A percentile compares a stretch with the other conserved stretches of the same genome.
phyloP scores from a whole-genome alignment of 1,140 invertebrate species.

The Chrysomallon squamiferum region DNA sequence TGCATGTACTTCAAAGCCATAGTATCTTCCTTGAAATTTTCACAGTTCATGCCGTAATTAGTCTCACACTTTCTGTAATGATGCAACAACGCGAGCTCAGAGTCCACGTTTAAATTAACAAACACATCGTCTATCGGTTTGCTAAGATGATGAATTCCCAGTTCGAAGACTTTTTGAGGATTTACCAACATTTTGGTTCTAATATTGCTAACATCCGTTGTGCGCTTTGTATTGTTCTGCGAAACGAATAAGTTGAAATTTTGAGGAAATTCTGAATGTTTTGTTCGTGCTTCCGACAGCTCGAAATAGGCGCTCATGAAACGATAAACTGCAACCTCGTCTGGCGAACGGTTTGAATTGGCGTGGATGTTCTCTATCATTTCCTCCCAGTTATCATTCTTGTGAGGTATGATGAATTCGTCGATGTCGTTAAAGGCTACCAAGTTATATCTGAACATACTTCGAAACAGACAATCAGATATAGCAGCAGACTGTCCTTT shows the following conservation, averaged over 20 bases:
- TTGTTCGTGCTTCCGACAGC: too few relatives aligned
- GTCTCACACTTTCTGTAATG: constrained; percentile 74
- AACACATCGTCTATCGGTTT: constrained; percentile 23
- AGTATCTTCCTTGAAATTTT: constrained; percentile 8
- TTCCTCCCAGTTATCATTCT: constrained; percentile 6
- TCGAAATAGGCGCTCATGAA: constrained; percentile 44
- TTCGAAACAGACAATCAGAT: constrained; percentile 46
- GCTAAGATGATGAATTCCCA: constrained; percentile 51
- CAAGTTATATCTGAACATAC: constrained; percentile 29
- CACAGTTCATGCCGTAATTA: constrained; percentile 23
- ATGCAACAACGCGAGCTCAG: constrained; percentile 83
- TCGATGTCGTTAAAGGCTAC: constrained; percentile 49
- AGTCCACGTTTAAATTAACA: constrained; percentile 27
- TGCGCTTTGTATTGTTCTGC: constrained; percentile 12
- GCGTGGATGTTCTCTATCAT: constrained; percentile 16
- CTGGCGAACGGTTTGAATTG: not conserved
- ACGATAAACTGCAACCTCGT: constrained; percentile 27
- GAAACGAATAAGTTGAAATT: constrained; percentile 7
- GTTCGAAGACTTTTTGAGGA: constrained; percentile 38
- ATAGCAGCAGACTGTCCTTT: constrained; percentile 45
- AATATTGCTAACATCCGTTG: constrained; percentile 16
- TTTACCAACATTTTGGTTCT: constrained; percentile 42
- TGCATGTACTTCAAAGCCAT: not conserved
- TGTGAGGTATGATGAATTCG: constrained; percentile 45
- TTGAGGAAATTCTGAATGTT: not conserved